Evolutionary conservation across 2,797 vertebrate genomes (phyloP).

Genomic region (Okamejei kenojei): DNA sequence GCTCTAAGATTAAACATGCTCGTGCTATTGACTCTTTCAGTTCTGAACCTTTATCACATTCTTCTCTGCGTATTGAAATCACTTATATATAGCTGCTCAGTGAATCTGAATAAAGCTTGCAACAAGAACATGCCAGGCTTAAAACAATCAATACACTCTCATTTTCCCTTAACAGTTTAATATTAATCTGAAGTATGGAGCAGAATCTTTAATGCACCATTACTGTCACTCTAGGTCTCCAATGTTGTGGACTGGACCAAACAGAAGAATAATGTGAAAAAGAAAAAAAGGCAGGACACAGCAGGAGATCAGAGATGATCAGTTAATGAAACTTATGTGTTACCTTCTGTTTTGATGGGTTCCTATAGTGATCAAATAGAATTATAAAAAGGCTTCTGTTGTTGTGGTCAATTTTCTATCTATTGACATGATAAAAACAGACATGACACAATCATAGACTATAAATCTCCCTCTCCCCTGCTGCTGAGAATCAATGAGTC

Average conservation of each 20-base stretch:
- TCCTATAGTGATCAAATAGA: conserved; percentile 84
- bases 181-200: conserved; percentile 77
- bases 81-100: conserved; percentile 73
- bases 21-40: conserved; percentile 65
- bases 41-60: conserved; percentile 58
- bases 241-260: conserved; percentile 40
- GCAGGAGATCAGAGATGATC: conserved; percentile 71
- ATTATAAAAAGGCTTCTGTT: conserved; percentile 81
- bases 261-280: conserved; percentile 66
- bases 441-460: conserved; percentile 80
- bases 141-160: conserved; percentile 88
- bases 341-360: conserved; percentile 74
- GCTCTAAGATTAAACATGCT: conserved; percentile 75
- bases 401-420: conserved; percentile 82
- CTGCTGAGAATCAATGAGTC: conserved; percentile 75
- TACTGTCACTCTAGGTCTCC: conserved; percentile 62
- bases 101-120: conserved; percentile 76
- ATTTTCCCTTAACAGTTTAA: conserved; percentile 86
- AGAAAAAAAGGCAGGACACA: conserved; percentile 74
- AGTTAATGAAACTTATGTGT: conserved; percentile 76
- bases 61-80: conserved; percentile 78
- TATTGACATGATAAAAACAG: conserved; percentile 79
- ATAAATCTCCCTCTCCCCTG: conserved; percentile 77
- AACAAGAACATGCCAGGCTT: conserved; percentile 74
- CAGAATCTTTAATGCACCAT: conserved; percentile 69